These are phyloP conservation scores for Synergus laeviventris DNA, from an alignment of 2,888 invertebrate genomes.

Conservation along the genomic window DNA sequence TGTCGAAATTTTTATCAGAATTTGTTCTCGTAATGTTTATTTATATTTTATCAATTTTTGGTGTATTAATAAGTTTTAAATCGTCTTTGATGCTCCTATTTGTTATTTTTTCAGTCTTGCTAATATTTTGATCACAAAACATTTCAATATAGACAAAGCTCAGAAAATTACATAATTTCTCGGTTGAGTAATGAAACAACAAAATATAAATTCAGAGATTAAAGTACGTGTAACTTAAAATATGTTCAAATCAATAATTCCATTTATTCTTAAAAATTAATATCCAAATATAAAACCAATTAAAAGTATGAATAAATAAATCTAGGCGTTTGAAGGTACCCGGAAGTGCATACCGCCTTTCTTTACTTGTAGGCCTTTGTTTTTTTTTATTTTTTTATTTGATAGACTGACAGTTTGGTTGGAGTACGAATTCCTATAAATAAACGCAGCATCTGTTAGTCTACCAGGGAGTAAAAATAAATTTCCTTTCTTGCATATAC, in stretches of 20 bases:
- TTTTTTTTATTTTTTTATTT: constrained; percentile 43
- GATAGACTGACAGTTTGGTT: constrained; percentile 43
- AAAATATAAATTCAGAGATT: too few relatives aligned
- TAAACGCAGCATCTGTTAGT: constrained; percentile 30
- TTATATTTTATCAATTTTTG: neutral
- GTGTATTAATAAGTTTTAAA: neutral
- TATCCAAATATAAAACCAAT: neutral
- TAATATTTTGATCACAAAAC: too few relatives aligned
- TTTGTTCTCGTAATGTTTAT: neutral
- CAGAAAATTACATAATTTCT: neutral
- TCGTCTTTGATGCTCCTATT: neutral
- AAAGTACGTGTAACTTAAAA: neutral
- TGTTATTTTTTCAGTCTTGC: too few relatives aligned
- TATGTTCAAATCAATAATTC: neutral
- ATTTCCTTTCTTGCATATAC: constrained; percentile 33
- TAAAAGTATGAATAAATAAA: neutral
- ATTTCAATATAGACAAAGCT: neutral
- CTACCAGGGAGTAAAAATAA: constrained; percentile 40
- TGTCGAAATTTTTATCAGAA: neutral
- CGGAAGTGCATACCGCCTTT: constrained; percentile 25
- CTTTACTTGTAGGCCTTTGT: constrained; percentile 2
- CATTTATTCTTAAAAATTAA: neutral
- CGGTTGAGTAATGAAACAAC: too few relatives aligned
- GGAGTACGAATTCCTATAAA: constrained; percentile 42
- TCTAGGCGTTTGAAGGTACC: neutral